These are phyloP conservation scores for Cerastis rubricosa DNA, from an alignment of 2,888 invertebrate genomes.

Conservation along the genomic window DNA sequence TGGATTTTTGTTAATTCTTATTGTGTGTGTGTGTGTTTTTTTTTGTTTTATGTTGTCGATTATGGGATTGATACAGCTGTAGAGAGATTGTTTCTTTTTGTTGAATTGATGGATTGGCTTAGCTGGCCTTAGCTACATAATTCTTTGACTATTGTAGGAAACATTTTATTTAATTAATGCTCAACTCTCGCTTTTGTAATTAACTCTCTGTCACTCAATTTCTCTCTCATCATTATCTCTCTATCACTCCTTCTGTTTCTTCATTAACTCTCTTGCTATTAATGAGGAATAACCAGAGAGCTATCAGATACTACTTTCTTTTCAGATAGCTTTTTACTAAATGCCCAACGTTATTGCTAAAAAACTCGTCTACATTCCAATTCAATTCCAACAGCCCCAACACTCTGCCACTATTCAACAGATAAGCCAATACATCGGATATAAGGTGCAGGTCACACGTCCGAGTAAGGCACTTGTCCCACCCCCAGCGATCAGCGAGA, in stretches of 20 bases:
- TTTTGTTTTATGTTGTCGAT: conserved; percentile 17
- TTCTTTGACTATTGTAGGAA: neutral
- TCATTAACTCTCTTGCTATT: too few species aligned
- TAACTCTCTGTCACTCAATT: neutral
- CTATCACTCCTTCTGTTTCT: too few species aligned
- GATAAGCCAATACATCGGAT: conserved; percentile 43
- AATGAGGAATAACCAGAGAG: too few species aligned
- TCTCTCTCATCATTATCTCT: too few species aligned
- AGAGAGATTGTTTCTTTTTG: neutral
- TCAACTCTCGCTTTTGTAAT: too few species aligned
- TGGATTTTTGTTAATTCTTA: conserved; percentile 23
- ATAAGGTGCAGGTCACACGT: conserved; percentile 56
- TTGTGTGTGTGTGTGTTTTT: conserved; percentile 13
- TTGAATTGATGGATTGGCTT: neutral
- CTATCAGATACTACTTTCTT: too few species aligned
- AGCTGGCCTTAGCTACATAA: neutral
- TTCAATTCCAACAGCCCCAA: conserved; percentile 4
- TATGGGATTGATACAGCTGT: conserved; percentile 3
- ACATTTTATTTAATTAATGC: neutral
- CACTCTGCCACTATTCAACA: conserved; percentile 34
- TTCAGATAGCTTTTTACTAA: neutral
- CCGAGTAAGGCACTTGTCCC: conserved; percentile 33
- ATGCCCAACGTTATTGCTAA: neutral
- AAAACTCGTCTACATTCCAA: neutral
- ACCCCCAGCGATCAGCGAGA: neutral